A percentile compares a stretch with the other conserved stretches of the same genome.
Conservation (phyloP, 2,113 vertebrate species). For the Cariama cristata region DNA sequence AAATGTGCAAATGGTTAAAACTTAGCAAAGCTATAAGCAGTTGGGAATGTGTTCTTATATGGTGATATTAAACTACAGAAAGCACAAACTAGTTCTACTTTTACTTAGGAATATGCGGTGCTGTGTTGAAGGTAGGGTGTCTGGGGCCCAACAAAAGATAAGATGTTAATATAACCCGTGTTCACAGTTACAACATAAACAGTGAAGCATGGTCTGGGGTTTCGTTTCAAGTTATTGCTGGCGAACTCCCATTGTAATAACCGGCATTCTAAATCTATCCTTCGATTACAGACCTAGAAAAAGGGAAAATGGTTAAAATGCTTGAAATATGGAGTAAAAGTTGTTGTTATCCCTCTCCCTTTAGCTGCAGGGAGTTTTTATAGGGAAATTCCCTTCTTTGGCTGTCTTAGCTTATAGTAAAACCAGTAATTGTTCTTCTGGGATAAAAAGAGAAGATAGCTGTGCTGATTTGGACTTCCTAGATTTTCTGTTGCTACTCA, state of each 20-base stretch:
- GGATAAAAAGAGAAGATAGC: background rate
- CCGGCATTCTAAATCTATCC: background rate
- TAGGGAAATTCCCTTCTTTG: background rate
- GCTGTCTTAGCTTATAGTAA: background rate
- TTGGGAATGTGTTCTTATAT: background rate
- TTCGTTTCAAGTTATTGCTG: slow-evolving; percentile 42
- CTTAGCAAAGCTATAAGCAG: background rate
- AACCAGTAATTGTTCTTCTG: background rate
- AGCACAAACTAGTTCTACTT: background rate
- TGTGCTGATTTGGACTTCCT: background rate
- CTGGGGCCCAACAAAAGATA: background rate
- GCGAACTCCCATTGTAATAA: background rate
- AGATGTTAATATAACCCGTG: background rate
- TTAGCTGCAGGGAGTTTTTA: background rate
- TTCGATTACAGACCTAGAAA: background rate
- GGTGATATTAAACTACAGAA: background rate
- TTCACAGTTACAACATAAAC: slow-evolving; percentile 16
- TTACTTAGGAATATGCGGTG: background rate
- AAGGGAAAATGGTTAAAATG: background rate
- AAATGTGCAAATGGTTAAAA: background rate
- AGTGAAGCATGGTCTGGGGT: background rate
- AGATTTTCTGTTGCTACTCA: background rate
- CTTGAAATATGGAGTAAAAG: background rate
- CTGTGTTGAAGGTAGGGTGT: background rate
- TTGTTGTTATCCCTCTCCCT: background rate